Evolutionary conservation across 1,140 invertebrate species (phyloP).

Genomic region (Araneus ventricosus): DNA sequence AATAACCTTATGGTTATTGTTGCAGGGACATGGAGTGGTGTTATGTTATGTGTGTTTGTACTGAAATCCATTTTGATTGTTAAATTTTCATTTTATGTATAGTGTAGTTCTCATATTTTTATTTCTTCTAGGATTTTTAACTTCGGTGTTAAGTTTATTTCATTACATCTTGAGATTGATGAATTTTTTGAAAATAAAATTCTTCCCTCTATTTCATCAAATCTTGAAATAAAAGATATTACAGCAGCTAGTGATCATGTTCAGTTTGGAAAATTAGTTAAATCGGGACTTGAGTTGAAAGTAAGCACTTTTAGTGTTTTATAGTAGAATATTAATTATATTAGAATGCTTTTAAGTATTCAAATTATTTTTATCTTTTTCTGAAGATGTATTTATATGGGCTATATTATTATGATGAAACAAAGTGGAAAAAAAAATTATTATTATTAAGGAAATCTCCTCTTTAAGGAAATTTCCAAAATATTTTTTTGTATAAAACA

Average conservation of each 20-base stretch:
- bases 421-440: no score
- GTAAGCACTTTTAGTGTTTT: constrained; percentile 7
- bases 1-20: no score
- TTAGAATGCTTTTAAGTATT: no score
- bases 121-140: constrained; percentile 59
- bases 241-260: constrained; percentile 69
- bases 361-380: no score
- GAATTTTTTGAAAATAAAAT: constrained; percentile 26
- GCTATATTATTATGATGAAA: background rate
- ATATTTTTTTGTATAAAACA: no score
- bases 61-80: background rate
- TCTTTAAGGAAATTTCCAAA: no score
- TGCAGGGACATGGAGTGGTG: no score
- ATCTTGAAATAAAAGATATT: constrained; percentile 61
- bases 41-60: no score
- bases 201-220: constrained; percentile 27
- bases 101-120: background rate
- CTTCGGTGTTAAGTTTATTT: constrained; percentile 61
- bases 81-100: background rate
- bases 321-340: no score
- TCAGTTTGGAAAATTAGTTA: constrained; percentile 65
- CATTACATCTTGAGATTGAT: constrained; percentile 33
- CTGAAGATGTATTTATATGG: background rate
- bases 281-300: constrained; percentile 34
- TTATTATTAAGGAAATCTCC: no score